Evolutionary conservation across 92 coral and sea anemone species (phyloP).

Genomic region (Porites evermanni): DNA sequence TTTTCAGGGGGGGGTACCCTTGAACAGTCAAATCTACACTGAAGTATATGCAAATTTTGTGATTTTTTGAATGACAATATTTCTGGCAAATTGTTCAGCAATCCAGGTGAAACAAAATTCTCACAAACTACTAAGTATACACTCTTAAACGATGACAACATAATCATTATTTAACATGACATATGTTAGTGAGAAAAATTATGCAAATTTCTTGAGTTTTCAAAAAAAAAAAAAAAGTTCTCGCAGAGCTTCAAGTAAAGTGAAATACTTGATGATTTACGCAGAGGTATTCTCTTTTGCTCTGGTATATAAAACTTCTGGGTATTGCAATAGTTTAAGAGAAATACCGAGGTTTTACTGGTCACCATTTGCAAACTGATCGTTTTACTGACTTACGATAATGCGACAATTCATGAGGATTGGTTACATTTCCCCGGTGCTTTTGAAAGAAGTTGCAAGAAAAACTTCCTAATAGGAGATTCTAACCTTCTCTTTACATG

Average conservation of each 20-base stretch:
- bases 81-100: neutral
- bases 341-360: neutral
- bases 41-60: neutral
- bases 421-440: neutral
- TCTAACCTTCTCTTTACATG: neutral
- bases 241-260: slow-evolving; percentile 19
- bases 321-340: neutral
- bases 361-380: neutral
- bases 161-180: too few species aligned
- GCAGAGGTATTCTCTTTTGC: neutral
- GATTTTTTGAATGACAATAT: slow-evolving; percentile 15
- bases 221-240: neutral
- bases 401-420: neutral
- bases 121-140: neutral
- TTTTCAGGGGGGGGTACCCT: slow-evolving; percentile 12
- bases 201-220: too few species aligned
- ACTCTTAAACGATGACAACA: too few species aligned
- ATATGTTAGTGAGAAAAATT: too few species aligned
- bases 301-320: slow-evolving; percentile 13
- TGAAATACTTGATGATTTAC: slow-evolving; percentile 1
- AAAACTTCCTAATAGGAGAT: neutral
- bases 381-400: slow-evolving; percentile 3
- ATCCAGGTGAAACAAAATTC: neutral
- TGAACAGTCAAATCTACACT: slow-evolving; percentile 1
- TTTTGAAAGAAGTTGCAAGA: neutral